These are phyloP conservation scores for Zonotrichia albicollis DNA, from an alignment of 2,797 vertebrate genomes.

Conservation along the genomic window DNA sequence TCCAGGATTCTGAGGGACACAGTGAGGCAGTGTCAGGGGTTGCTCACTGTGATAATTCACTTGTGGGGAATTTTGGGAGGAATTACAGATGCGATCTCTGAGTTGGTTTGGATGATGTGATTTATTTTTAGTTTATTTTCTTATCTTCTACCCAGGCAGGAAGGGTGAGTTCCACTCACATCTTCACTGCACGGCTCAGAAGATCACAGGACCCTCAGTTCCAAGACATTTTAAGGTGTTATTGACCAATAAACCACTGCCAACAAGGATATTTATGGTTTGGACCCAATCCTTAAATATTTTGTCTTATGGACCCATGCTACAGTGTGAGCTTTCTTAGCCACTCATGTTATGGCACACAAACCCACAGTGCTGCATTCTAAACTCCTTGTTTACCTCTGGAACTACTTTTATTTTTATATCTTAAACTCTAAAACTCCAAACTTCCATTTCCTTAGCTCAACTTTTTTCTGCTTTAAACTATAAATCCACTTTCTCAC, in stretches of 20 bases:
- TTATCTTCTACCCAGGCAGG: background rate
- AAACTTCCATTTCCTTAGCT: background rate
- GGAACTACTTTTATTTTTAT: background rate
- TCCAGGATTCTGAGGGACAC: background rate
- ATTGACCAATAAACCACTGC: background rate
- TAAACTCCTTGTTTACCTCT: background rate
- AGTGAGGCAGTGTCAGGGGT: background rate
- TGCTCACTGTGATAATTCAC: background rate
- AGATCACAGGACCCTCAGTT: background rate
- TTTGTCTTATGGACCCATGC: background rate
- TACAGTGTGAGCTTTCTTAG: background rate
- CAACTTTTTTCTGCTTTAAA: background rate
- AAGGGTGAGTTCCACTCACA: background rate
- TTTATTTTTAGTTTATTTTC: too few species aligned
- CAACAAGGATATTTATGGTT: background rate
- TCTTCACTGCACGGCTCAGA: background rate
- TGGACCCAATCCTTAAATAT: background rate
- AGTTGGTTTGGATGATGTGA: background rate
- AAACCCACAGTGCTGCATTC: background rate
- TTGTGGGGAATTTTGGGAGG: background rate
- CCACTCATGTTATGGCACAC: background rate
- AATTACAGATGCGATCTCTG: fast-evolving
- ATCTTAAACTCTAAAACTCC: background rate
- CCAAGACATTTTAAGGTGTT: background rate
- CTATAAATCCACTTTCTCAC: background rate